Evolutionary conservation across 2,888 invertebrate species (phyloP), one percentile per base, ranked within the genome.

Genomic region (Drosophila nr. medialis): DNA sequence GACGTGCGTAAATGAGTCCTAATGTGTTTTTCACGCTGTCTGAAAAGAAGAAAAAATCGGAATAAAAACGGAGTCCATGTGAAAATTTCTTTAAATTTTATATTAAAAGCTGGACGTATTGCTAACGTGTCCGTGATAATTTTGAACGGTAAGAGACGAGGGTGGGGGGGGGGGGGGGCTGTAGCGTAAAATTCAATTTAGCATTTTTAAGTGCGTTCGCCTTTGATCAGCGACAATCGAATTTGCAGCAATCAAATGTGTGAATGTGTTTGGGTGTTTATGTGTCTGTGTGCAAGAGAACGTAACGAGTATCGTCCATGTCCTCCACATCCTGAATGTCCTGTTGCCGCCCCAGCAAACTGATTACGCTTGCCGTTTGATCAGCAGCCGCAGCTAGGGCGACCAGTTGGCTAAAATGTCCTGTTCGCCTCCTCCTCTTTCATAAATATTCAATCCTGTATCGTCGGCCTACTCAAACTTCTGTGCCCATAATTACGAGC

Each of bases 191-290:
- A 91, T 91, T 92, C 81, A 91, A 91, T 91, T 91, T 91, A 92
- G 90, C 90, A 89, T 91, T 91, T 91, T 91, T 87, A 92, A 91
- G 91, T 91, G 92, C 90, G 92, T 92, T 89, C 89, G 75, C 91
- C 92, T 92, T 91, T 91, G 92, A 92, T 92, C 91, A 91, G 87
- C 85, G 87, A 90, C 91, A 91, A 92, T 91, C 91, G 92, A 91
- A 91, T 91, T 91, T 91, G 72, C 87, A 83, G 83, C 90, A 91
- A 89, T 90, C 91, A 91, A 90, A 90, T 88, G 75, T 80, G 80
- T 74, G 70, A n/a, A 29, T 56, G 29, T 53, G n/a, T 36, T 79
- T 74, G 53, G 21, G 27, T 53, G 13, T 24, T 79, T 74, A 34
- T 11, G 24, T 27, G 54, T 27, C 18, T 55, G 53, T 11, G 36